Base-by-base conservation (phyloP, 2,113 vertebrate genomes). In the Cichladusa arquata region DNA sequence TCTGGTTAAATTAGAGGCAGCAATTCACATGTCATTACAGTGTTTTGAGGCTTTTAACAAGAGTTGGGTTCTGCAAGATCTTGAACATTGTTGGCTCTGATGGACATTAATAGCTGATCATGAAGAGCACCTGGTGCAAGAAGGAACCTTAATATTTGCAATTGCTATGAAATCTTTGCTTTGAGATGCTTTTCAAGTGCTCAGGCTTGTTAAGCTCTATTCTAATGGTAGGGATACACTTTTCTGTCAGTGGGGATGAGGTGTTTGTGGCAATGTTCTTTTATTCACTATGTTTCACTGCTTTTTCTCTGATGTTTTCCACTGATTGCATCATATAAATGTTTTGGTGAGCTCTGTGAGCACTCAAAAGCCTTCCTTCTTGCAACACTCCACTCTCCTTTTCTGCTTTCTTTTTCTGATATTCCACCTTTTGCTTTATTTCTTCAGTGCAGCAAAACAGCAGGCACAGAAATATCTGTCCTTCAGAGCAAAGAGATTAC, bases 11-110 rank as follows among this genome's bases (percentile, higher is more conserved):
- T 56, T 82, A 12, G 24, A 88, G 71, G 28, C 51, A 88, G 2
- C 70, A 91, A 62, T 80, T 92, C 29, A 12, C 81, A 36, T 5
- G 4, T 80, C 14, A 42, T 47, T 1, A 0, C 1, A 4, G 65
- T 90, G 62, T 73, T 95, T 85, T 86, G 81, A 83, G 42, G 47
- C 42, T 83, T 90, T 88, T 61, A 87, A 62, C 91, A 71, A 38
- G 36, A 66, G 33, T 58, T 88, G 19, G 29, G 14, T 89, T 26
- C 50, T 87, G n/a, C 1, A 12, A 69, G 62, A 54, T 67, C 53
- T 4, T 38, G 70, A 81, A 45, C 31, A 67, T 60, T 0, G 0
- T 45, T 3, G 6, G 14, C 33, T 85, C 45, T 58, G 78, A 56
- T 61, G 40, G 54, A 53, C 95, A 66, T 72, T 93, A 83, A 88